A percentile compares a stretch with the other conserved stretches of the same genome.
Evolutionary conservation across 1,140 invertebrate species (phyloP).

Genomic region (Trinorchestia longiramus): DNA sequence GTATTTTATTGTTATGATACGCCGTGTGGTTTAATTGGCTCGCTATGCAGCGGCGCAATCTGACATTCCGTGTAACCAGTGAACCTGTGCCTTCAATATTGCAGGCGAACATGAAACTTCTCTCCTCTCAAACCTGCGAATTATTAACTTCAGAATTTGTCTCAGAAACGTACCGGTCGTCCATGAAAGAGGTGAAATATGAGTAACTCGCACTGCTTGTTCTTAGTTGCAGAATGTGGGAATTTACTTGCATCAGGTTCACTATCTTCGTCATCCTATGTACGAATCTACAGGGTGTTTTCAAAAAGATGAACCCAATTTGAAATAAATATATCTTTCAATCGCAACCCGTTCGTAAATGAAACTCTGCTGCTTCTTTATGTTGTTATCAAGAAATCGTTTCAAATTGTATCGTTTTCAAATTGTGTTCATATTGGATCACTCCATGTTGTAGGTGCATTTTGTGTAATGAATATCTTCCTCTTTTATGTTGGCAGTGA

Average conservation of each 20-base stretch:
- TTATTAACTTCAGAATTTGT: background rate
- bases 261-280: too few relatives aligned
- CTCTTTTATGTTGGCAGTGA: too few relatives aligned
- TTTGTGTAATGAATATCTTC: too few relatives aligned
- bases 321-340: too few relatives aligned
- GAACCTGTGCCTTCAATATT: background rate
- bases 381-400: too few relatives aligned
- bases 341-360: too few relatives aligned
- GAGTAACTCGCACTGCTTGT: background rate
- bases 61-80: background rate
- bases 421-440: too few relatives aligned
- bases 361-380: too few relatives aligned
- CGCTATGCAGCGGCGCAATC: background rate
- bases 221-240: background rate
- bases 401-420: too few relatives aligned
- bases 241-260: background rate
- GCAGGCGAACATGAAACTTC: background rate
- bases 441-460: too few relatives aligned
- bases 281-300: too few relatives aligned
- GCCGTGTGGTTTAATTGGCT: conserved; percentile 5
- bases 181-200: background rate
- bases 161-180: background rate
- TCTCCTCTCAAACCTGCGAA: background rate
- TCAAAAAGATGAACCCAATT: too few relatives aligned
- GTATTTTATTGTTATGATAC: conserved; percentile 27